Conservation (phyloP, 1,140 invertebrate genomes). For the Nephila pilipes region DNA sequence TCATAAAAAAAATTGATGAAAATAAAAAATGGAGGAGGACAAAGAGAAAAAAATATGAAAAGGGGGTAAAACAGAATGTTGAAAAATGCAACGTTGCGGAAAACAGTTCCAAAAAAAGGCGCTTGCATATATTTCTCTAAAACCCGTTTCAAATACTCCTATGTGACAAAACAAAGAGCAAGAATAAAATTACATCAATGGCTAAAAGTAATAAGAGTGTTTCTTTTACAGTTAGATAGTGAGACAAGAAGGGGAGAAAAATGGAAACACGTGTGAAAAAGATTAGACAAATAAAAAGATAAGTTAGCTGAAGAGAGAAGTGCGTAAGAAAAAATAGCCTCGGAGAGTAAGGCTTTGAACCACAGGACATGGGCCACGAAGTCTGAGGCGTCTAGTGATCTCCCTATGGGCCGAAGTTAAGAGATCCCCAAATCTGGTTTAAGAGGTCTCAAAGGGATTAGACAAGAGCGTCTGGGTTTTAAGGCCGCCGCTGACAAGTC, state of each 20-base stretch:
- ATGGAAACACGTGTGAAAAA: conserved; percentile 62
- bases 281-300: conserved; percentile 73
- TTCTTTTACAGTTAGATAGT: conserved; percentile 23
- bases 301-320: conserved; percentile 12
- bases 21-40: not conserved
- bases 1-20: not conserved
- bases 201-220: conserved; percentile 1
- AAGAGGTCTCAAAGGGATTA: conserved; percentile 76
- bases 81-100: not conserved
- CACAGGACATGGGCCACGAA: conserved; percentile 43
- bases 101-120: not conserved
- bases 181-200: not conserved
- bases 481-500: conserved; percentile 71
- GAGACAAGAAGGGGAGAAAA: conserved; percentile 17
- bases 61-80: not conserved
- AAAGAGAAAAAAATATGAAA: not conserved
- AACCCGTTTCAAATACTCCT: not conserved
- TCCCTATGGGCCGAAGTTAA: conserved; percentile 68
- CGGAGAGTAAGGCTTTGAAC: conserved; percentile 50
- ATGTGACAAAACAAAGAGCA: not conserved
- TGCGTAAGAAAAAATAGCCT: conserved; percentile 41
- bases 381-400: conserved; percentile 60
- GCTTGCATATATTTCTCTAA: not conserved
- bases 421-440: conserved; percentile 76
- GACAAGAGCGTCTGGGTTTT: conserved; percentile 65